Conservation (phyloP, 1,140 invertebrate species). For the Argopecten irradians region DNA sequence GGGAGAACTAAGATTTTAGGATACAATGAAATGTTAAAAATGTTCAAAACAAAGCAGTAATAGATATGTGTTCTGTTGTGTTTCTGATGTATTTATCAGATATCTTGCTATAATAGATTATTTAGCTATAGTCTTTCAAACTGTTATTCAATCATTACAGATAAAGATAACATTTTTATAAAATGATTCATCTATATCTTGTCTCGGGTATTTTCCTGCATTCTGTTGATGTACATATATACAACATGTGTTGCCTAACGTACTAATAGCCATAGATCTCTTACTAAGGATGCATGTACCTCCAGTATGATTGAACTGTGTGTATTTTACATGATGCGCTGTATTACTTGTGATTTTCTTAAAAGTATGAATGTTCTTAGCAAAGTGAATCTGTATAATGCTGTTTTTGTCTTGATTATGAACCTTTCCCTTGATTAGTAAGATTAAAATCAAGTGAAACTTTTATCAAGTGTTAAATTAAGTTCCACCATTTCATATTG, state of each 20-base stretch:
- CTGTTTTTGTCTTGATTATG: too few species aligned
- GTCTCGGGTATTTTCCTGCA: not conserved
- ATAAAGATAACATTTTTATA: not conserved
- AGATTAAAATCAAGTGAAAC: too few species aligned
- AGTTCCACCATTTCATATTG: too few species aligned
- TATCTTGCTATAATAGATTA: not conserved
- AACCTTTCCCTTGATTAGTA: too few species aligned
- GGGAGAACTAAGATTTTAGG: too few species aligned
- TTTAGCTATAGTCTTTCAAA: not conserved
- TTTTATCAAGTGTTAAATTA: too few species aligned
- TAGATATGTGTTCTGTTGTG: not conserved
- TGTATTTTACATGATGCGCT: too few species aligned
- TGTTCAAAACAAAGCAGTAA: not conserved
- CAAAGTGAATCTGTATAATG: too few species aligned
- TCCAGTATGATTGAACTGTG: too few species aligned
- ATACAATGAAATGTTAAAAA: too few species aligned
- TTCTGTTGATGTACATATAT: not conserved
- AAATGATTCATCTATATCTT: not conserved
- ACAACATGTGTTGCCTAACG: not conserved
- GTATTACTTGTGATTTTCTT: too few species aligned
- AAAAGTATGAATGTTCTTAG: too few species aligned
- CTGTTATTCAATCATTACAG: not conserved
- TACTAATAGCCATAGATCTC: not conserved
- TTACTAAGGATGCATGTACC: slow-evolving; percentile 22
- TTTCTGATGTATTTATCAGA: not conserved